These are phyloP conservation scores for Caerostris darwini DNA, from an alignment of 1,140 invertebrate species.

Conservation along the genomic window DNA sequence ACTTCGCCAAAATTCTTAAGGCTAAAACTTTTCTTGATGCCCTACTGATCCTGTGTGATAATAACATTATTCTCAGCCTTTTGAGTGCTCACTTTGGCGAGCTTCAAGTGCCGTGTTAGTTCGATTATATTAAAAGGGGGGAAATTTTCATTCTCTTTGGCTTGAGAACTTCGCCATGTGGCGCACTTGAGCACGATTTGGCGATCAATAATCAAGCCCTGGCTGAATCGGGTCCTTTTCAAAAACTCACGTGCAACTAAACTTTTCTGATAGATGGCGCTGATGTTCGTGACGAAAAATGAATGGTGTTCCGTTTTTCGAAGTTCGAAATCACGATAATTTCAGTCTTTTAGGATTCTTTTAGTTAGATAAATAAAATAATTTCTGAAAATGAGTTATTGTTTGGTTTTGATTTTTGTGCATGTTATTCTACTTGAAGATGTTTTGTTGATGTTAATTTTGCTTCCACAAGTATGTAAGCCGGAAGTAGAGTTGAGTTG, in stretches of 20 bases:
- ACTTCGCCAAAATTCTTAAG: neutral
- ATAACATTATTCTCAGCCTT: conserved; percentile 29
- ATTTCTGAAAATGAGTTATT: neutral
- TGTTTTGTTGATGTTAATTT: neutral
- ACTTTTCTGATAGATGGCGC: conserved; percentile 40
- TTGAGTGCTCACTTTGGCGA: neutral
- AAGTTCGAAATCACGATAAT: neutral
- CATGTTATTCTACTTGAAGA: neutral
- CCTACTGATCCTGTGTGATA: neutral
- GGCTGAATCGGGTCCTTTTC: neutral
- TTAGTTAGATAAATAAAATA: neutral
- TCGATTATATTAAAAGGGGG: conserved; percentile 56
- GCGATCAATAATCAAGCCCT: conserved; percentile 48
- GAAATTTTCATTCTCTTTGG: conserved; percentile 7
- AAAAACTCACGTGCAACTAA: neutral
- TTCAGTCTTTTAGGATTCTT: neutral
- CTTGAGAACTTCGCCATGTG: conserved; percentile 52
- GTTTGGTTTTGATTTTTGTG: neutral
- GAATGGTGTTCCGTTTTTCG: neutral
- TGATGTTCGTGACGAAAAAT: neutral
- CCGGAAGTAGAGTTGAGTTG: neutral
- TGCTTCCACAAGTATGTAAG: neutral
- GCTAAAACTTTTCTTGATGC: neutral
- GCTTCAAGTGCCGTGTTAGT: conserved; percentile 9
- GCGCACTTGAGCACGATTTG: conserved; percentile 56